A percentile compares a stretch with the other conserved stretches of the same genome.
Evolutionary conservation across 64 coral and sea anemone species (phyloP).

Genomic region (Pocillopora verrucosa): DNA sequence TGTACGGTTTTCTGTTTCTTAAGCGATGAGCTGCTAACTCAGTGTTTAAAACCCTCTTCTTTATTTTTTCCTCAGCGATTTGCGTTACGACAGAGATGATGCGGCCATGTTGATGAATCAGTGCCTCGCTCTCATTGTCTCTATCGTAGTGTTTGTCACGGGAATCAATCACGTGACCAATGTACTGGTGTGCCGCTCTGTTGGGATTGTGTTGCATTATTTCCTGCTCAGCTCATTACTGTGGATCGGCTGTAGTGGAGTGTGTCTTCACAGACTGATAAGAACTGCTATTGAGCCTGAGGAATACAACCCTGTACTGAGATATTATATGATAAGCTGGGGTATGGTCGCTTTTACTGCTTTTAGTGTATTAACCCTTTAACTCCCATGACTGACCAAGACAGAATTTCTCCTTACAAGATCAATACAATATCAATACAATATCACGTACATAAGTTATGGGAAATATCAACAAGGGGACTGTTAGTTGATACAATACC

Average conservation of each 20-base stretch:
- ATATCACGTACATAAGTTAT: no score
- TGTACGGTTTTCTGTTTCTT: no score
- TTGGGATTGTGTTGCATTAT: constrained; percentile 87
- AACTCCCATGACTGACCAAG: not conserved
- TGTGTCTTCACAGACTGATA: constrained; percentile 78
- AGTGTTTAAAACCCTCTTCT: not conserved
- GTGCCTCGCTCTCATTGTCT: constrained; percentile 75
- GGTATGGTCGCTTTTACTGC: constrained; percentile 53
- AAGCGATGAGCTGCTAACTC: not conserved
- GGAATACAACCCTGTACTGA: constrained; percentile 89
- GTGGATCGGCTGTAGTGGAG: constrained; percentile 89
- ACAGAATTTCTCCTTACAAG: no score
- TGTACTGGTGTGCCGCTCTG: constrained; percentile 66
- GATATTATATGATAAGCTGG: constrained; percentile 99
- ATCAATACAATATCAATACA: no score
- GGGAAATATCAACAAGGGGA: no score
- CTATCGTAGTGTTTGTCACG: constrained; percentile 74
- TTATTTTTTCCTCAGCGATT: constrained; percentile 41
- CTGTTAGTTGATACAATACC: no score
- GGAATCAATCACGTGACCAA: constrained; percentile 80
- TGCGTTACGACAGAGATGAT: constrained; percentile 93
- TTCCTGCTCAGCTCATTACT: constrained; percentile 82
- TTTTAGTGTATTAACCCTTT: not conserved
- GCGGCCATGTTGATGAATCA: constrained; percentile 95
- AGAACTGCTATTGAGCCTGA: constrained; percentile 68